A percentile compares a stretch with the other conserved stretches of the same genome.
phyloP scores from a whole-genome alignment of 2,113 vertebrate genomes.

The Arothron firmamentum region DNA sequence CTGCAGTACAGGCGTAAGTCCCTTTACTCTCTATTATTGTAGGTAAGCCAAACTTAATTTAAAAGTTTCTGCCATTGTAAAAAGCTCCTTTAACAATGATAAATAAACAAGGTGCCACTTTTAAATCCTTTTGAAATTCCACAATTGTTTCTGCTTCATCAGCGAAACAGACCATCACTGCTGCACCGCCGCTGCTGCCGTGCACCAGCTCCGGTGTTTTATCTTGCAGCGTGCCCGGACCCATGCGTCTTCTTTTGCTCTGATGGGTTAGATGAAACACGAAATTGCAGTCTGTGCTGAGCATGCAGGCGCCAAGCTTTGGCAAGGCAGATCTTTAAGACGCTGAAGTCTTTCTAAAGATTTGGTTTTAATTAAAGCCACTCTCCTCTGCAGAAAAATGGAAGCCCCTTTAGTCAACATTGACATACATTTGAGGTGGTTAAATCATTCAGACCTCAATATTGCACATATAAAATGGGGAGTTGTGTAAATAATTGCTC shows the following conservation, averaged over 20 bases:
- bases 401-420: slow-evolving; percentile 34
- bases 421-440: slow-evolving; percentile 23
- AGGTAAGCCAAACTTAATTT: no score
- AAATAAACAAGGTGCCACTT: not conserved
- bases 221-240: slow-evolving; percentile 37
- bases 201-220: slow-evolving; percentile 30
- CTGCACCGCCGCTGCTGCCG: slow-evolving; percentile 10
- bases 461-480: not conserved
- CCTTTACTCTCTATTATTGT: not conserved
- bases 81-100: not conserved
- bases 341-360: slow-evolving; percentile 53
- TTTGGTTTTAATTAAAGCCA: slow-evolving; percentile 65
- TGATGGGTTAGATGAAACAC: slow-evolving; percentile 64
- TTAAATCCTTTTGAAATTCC: no score
- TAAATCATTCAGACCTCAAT: slow-evolving; percentile 19
- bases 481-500: not conserved
- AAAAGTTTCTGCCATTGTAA: no score
- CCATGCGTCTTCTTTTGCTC: slow-evolving; percentile 51
- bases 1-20: not conserved
- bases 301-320: slow-evolving; percentile 59
- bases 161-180: slow-evolving; percentile 19
- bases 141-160: not conserved
- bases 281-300: slow-evolving; percentile 55
- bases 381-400: slow-evolving; percentile 23
- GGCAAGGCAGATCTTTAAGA: slow-evolving; percentile 49